Evolutionary conservation across 92 coral and sea anemone genomes (phyloP).

Genomic region (Hydrozoanthus gracilis): DNA sequence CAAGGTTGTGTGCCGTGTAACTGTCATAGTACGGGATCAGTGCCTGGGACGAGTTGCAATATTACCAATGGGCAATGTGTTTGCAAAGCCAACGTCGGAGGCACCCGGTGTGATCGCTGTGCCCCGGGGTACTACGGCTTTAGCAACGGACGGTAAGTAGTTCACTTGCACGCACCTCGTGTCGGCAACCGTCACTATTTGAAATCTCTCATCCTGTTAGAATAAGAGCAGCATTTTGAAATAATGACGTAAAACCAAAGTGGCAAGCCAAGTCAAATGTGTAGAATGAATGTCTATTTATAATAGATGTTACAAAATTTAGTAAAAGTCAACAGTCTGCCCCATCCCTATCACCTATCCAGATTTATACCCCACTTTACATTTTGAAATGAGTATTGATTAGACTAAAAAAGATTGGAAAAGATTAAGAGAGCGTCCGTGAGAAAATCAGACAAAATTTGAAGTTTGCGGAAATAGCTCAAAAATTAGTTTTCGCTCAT

Average conservation of each 20-base stretch:
- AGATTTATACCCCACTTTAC: background rate
- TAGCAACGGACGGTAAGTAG: conserved; percentile 48
- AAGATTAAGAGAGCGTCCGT: conserved; percentile 2
- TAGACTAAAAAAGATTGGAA: background rate
- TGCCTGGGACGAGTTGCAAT: conserved; percentile 72
- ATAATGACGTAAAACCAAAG: too few relatives aligned
- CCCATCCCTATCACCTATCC: background rate
- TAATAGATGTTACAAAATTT: background rate
- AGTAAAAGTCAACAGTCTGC: conserved; percentile 1
- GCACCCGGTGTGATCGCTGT: conserved; percentile 79
- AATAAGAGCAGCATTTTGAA: too few relatives aligned
- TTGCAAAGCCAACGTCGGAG: conserved; percentile 88
- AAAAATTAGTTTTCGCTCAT: too few relatives aligned
- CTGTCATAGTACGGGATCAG: conserved; percentile 77
- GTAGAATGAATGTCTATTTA: too few relatives aligned
- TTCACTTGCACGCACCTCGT: too few relatives aligned
- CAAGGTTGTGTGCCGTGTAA: conserved; percentile 84
- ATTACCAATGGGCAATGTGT: conserved; percentile 79
- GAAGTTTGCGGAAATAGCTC: too few relatives aligned
- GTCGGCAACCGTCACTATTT: too few relatives aligned
- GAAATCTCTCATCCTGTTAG: too few relatives aligned
- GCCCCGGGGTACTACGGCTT: conserved; percentile 88
- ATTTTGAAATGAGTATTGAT: background rate
- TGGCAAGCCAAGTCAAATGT: too few relatives aligned
- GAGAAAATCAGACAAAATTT: too few relatives aligned